phyloP scores from a whole-genome alignment of 2,797 vertebrate genomes.

The Propithecus perrieri region DNA sequence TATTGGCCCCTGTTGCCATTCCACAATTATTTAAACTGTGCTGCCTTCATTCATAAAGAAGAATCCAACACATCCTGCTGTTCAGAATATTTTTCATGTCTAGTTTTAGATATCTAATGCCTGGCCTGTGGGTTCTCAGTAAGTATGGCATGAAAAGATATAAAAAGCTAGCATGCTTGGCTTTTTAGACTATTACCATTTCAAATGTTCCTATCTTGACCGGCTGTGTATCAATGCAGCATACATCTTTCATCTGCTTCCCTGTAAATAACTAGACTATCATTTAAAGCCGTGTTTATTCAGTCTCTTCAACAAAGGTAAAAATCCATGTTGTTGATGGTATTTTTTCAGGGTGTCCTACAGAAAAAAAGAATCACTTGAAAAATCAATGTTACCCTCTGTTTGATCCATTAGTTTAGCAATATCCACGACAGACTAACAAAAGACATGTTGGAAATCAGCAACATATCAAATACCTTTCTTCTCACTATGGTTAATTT shows the following conservation, averaged over 20 bases:
- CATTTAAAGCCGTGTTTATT: slow-evolving; percentile 42
- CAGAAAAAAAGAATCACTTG: not conserved
- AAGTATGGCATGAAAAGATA: not conserved
- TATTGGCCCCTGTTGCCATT: not conserved
- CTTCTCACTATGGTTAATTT: not conserved
- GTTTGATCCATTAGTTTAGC: not conserved
- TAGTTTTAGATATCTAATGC: not conserved
- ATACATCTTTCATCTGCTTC: slow-evolving; percentile 37
- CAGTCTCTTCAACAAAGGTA: not conserved
- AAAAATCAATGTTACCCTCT: not conserved
- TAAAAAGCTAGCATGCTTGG: not conserved
- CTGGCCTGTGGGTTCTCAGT: not conserved
- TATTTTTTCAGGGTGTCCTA: not conserved
- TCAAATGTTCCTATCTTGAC: slow-evolving; percentile 32
- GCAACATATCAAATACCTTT: not conserved
- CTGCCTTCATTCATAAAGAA: not conserved
- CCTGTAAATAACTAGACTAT: slow-evolving; percentile 37
- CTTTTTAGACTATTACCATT: slow-evolving; percentile 47
- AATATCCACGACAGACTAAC: not conserved
- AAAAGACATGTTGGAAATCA: not conserved
- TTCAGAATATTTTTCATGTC: not conserved
- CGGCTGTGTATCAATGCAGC: not conserved
- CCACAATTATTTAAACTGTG: not conserved
- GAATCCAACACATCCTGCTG: not conserved
- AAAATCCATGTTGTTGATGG: slow-evolving; percentile 1